Conservation (phyloP, 1,140 invertebrate genomes). For the Drosophila elegans region DNA sequence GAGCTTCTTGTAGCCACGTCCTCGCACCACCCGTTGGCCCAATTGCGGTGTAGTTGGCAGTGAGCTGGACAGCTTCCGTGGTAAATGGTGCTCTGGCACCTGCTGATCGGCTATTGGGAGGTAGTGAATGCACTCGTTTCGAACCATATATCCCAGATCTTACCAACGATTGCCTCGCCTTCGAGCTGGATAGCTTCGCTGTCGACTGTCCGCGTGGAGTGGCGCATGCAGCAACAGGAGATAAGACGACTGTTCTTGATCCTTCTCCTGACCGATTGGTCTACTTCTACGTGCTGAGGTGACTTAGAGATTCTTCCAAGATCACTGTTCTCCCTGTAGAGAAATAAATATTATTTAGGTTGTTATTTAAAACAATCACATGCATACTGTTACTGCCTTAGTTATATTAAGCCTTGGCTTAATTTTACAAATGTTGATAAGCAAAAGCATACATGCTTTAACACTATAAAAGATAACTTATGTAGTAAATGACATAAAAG, state of each 20-base stretch:
- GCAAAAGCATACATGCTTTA: slow-evolving; percentile 11
- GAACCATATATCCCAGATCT: neutral
- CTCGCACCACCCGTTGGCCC: slow-evolving; percentile 48
- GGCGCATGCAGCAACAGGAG: slow-evolving; percentile 52
- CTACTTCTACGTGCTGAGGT: neutral
- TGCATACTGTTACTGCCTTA: neutral
- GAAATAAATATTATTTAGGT: neutral
- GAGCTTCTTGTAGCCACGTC: slow-evolving; percentile 54
- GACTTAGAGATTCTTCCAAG: neutral
- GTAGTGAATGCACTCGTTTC: neutral
- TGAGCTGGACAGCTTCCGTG: slow-evolving; percentile 54
- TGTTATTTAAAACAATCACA: neutral
- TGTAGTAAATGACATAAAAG: neutral
- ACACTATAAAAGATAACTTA: slow-evolving; percentile 12
- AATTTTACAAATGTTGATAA: neutral
- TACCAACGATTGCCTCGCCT: slow-evolving; percentile 9
- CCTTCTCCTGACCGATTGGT: slow-evolving; percentile 24
- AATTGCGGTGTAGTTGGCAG: slow-evolving; percentile 64
- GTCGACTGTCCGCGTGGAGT: slow-evolving; percentile 39
- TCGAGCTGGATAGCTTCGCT: slow-evolving; percentile 22
- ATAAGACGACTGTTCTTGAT: slow-evolving; percentile 31
- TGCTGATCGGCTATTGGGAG: slow-evolving; percentile 6
- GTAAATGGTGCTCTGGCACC: slow-evolving; percentile 7
- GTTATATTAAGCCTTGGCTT: neutral
- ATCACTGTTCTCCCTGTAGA: slow-evolving; percentile 12